A percentile compares a stretch with the other conserved stretches of the same genome.
These are phyloP conservation scores for Eulacestoma nigropectus DNA, from an alignment of 2,113 vertebrate species.

Conservation along the genomic window DNA sequence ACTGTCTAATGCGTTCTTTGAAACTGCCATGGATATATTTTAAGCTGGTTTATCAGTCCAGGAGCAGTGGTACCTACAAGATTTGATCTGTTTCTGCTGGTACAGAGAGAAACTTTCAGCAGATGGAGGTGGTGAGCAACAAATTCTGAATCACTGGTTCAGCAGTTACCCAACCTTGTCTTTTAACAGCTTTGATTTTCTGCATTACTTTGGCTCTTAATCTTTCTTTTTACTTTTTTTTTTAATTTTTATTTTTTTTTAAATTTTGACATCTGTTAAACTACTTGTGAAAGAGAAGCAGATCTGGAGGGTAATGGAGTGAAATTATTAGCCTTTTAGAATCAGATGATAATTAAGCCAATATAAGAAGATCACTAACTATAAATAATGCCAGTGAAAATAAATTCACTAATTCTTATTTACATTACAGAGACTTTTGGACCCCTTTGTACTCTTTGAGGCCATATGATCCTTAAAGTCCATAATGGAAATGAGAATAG, in stretches of 20 bases:
- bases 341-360: not conserved
- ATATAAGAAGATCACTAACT: not conserved
- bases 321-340: constrained; percentile 28
- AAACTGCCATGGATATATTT: not conserved
- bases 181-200: not conserved
- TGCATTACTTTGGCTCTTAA: not conserved
- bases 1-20: not conserved
- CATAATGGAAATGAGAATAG: not conserved
- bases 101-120: not conserved
- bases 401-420: not conserved
- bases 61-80: not conserved
- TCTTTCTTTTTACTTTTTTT: not conserved
- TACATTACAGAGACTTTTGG: not conserved
- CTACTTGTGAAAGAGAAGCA: not conserved
- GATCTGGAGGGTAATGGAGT: not conserved
- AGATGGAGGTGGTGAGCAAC: not conserved
- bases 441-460: not conserved
- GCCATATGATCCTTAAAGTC: not conserved
- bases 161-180: not conserved
- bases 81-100: not conserved
- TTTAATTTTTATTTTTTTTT: not conserved
- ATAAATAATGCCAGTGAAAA: not conserved
- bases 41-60: not conserved
- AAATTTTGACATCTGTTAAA: not conserved
- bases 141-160: not conserved